These are phyloP conservation scores for Scaptomyza caliginosa DNA, from an alignment of 2,888 invertebrate genomes.

Conservation along the genomic window DNA sequence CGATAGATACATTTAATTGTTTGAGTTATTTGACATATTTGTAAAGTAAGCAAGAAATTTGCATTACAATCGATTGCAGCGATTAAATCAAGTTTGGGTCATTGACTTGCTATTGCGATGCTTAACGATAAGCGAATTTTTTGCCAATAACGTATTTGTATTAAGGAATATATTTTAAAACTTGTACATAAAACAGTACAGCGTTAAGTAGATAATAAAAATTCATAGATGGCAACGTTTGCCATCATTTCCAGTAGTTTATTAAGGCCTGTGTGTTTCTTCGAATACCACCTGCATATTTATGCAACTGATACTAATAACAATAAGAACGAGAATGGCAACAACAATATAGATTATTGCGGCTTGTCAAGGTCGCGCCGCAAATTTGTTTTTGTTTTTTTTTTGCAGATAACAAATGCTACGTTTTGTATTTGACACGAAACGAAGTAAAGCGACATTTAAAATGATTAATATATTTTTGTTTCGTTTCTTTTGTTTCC, in stretches of 20 bases:
- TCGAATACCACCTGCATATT: conserved; percentile 48
- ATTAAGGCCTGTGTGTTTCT: conserved; percentile 31
- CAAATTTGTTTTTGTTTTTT: too few species aligned
- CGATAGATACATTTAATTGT: not conserved
- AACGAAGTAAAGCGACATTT: conserved; percentile 5
- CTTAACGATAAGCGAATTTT: not conserved
- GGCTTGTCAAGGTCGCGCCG: conserved; percentile 37
- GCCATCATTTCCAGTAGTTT: conserved; percentile 36
- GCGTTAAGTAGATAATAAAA: conserved; percentile 52
- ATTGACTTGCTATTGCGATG: conserved; percentile 38
- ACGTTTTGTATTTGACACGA: conserved; percentile 17
- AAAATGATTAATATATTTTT: conserved; percentile 65
- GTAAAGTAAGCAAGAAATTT: not conserved
- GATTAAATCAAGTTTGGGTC: conserved; percentile 28
- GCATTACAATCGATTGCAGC: not conserved
- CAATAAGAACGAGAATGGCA: conserved; percentile 7
- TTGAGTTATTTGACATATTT: not conserved
- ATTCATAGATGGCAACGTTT: conserved; percentile 36
- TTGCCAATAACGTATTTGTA: not conserved
- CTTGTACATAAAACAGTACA: too few species aligned
- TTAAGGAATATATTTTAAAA: not conserved
- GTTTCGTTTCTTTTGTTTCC: conserved; percentile 34
- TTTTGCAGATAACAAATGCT: conserved; percentile 37
- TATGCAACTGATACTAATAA: conserved; percentile 34
- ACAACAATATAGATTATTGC: conserved; percentile 17